Conservation (phyloP, 1,140 invertebrate genomes). For the Drosophila simulans region DNA sequence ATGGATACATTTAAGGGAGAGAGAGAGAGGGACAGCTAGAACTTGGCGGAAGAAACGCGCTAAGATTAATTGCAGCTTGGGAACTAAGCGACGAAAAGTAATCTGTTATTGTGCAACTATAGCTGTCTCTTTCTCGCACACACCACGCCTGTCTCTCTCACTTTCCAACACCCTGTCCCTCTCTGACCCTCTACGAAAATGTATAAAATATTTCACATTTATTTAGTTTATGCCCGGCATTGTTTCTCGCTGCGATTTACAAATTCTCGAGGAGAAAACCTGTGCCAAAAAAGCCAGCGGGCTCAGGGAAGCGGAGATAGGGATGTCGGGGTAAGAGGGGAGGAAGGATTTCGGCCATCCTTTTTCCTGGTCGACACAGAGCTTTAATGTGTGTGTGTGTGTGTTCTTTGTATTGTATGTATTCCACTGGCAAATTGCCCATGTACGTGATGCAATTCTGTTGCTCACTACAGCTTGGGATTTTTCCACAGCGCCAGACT, state of each 20-base stretch:
- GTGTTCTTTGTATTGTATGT: slow-evolving; percentile 68
- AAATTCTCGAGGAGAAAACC: slow-evolving; percentile 78
- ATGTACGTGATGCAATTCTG: slow-evolving; percentile 83
- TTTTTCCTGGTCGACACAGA: slow-evolving; percentile 39
- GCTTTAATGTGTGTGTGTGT: slow-evolving; percentile 29
- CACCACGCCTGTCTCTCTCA: background rate
- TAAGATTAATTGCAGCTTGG: slow-evolving; percentile 74
- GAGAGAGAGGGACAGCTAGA: background rate
- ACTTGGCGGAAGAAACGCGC: slow-evolving; percentile 22
- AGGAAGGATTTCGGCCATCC: slow-evolving; percentile 42
- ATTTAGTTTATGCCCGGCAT: slow-evolving; percentile 78
- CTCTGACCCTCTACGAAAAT: slow-evolving; percentile 21
- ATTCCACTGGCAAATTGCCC: slow-evolving; percentile 79
- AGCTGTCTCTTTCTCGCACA: background rate
- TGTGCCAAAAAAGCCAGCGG: slow-evolving; percentile 60
- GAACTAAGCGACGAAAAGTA: slow-evolving; percentile 79
- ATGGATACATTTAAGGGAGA: background rate
- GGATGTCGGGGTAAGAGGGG: slow-evolving; percentile 2
- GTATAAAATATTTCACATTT: slow-evolving; percentile 80
- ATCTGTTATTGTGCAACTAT: slow-evolving; percentile 51
- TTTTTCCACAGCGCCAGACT: slow-evolving; percentile 3
- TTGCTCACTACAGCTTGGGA: slow-evolving; percentile 69
- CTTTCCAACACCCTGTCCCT: slow-evolving; percentile 1
- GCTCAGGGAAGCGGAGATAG: slow-evolving; percentile 10
- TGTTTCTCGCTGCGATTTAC: slow-evolving; percentile 82